A percentile compares a stretch with the other conserved stretches of the same genome.
Evolutionary conservation across 30 jellyfish, hydroid and myxozoan species (phyloP).

Genomic region (Mastigias papua): DNA sequence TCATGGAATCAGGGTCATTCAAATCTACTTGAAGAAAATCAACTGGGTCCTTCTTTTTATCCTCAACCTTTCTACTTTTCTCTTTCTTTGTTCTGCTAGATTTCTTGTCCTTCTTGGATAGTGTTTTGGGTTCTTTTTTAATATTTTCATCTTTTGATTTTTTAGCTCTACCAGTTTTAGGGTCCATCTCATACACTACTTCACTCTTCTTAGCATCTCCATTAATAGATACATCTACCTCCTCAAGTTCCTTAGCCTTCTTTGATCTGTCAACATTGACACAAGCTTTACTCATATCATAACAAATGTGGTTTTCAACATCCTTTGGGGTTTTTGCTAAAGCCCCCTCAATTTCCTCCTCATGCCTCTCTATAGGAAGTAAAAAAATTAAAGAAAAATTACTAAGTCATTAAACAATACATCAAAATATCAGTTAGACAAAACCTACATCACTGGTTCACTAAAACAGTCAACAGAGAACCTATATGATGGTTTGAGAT

Average conservation of each 20-base stretch:
- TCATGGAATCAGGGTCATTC: conserved; percentile 84
- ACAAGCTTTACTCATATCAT: conserved; percentile 79
- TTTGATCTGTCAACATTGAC: conserved; percentile 71
- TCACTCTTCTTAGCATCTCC: conserved; percentile 67
- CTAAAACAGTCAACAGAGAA: no score
- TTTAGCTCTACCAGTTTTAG: conserved; percentile 61
- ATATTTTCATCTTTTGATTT: neutral
- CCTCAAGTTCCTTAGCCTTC: conserved; percentile 65
- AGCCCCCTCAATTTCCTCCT: conserved; percentile 85
- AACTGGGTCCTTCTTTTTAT: conserved; percentile 41
- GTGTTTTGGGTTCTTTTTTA: conserved; percentile 60
- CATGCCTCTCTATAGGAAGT: conserved; percentile 83
- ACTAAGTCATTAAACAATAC: no score
- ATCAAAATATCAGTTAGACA: no score
- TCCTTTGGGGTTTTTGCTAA: conserved; percentile 58
- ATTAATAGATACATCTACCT: conserved; percentile 72
- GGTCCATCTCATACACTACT: conserved; percentile 51
- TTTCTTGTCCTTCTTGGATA: conserved; percentile 74
- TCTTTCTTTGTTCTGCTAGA: conserved; percentile 5
- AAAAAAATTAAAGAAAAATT: no score
- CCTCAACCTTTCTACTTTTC: conserved; percentile 19
- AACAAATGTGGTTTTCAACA: conserved; percentile 65
- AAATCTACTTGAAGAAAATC: conserved; percentile 73
- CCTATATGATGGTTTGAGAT: no score
- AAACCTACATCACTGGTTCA: no score